A percentile compares a stretch with the other conserved stretches of the same genome.
These are phyloP conservation scores for Myiotriccus ornatus DNA, from an alignment of 2,797 vertebrate genomes.

Conservation along the genomic window DNA sequence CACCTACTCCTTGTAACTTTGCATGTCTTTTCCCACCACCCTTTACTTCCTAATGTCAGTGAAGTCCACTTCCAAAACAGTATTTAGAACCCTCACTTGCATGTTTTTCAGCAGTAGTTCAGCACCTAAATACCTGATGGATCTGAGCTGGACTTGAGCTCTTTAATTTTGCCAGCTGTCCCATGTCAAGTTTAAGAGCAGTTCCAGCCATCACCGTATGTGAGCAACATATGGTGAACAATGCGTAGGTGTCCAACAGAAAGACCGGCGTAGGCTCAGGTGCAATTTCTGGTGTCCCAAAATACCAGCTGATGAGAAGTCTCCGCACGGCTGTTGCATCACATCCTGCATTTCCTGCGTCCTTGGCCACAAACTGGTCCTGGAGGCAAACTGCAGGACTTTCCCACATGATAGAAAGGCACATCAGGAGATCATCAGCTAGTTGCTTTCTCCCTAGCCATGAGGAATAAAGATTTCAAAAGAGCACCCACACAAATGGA, in stretches of 20 bases:
- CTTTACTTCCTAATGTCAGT: not conserved
- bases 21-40: not conserved
- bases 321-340: not conserved
- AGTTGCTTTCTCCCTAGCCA: not conserved
- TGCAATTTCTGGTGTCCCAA: not conserved
- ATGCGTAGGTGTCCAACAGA: not conserved
- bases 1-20: not conserved
- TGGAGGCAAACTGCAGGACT: not conserved
- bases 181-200: not conserved
- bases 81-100: not conserved
- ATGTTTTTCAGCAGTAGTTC: not conserved
- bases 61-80: not conserved
- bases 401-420: not conserved
- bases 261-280: not conserved
- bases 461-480: not conserved
- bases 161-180: not conserved
- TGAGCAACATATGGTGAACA: not conserved
- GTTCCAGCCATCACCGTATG: not conserved
- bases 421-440: not conserved
- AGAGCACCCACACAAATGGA: not conserved
- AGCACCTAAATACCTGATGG: not conserved
- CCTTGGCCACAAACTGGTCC: not conserved
- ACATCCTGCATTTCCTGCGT: not conserved
- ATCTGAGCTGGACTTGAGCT: not conserved
- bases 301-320: not conserved